Base-by-base conservation (phyloP, 2,797 vertebrate genomes). In the Neosilurus mollespiculum region DNA sequence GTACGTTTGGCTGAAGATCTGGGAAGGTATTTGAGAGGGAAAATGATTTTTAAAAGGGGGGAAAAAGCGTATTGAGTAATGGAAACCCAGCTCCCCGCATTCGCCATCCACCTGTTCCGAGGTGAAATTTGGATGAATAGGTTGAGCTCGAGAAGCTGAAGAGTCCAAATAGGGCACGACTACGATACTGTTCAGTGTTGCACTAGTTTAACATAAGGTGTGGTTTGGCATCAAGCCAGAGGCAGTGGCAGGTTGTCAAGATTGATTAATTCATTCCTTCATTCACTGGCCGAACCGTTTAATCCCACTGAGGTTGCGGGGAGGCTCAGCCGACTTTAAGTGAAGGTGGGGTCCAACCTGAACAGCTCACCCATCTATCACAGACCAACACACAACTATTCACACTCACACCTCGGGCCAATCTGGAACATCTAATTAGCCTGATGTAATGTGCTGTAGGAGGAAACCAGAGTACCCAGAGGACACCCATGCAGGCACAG, bases 21-120 rank as follows among this genome's bases (percentile, higher is more conserved):
- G 80, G 80, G 43, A 72, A 77, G 83, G 64, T 69, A 59, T 62
- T 81, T 59, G 37, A 58, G 12, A 61, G 70, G 71, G 53, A 72
- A 84, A 84, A 58, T 62, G n/a, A 67, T 78, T 79, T 64, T 43
- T 34, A 34, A 34, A 76, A 76, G 37, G 56, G 43, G 65, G 37
- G 18, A 54, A 43, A 58, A 77, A 59, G 59, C 53, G 56, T 54
- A 64, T 14, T 11, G 20, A 58, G 26, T 43, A 82, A 81, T 78
- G 58, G 49, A 81, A 65, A 49, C 59, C 75, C 37, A 3, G n/a
- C n/a, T n/a, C n/a, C n/a, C n/a, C 51, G 30, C 22, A 18, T 64
- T 78, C 51, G 16, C n/a, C 37, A 49, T 10, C 76, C 76, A 78
- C 76, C 59, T 78, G 76, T 64, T 78, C 37, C 43, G 11, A 34